Conservation (phyloP, 2,113 vertebrate genomes). For the Proteles cristata region DNA sequence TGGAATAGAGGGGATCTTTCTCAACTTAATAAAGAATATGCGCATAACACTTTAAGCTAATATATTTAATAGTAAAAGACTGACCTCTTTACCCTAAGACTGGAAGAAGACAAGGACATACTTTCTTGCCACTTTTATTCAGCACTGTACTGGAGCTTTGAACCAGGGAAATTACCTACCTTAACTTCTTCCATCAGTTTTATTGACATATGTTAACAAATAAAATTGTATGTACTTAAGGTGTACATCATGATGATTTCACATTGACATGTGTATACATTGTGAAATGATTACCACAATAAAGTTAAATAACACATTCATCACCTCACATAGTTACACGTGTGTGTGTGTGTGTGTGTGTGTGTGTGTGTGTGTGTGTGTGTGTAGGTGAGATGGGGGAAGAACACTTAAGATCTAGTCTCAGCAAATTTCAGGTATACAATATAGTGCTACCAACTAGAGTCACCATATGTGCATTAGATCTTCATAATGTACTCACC, state of each 20-base stretch:
- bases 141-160: background rate
- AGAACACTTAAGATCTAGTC: background rate
- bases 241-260: background rate
- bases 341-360: background rate
- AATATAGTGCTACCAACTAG: background rate
- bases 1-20: background rate
- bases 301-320: background rate
- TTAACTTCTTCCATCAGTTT: background rate
- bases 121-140: background rate
- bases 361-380: background rate
- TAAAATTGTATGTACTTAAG: background rate
- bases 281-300: background rate
- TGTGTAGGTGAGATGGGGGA: background rate
- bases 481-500: background rate
- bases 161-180: background rate
- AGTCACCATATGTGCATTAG: background rate
- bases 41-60: background rate
- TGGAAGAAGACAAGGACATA: background rate
- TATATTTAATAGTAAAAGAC: background rate
- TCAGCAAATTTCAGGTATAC: background rate
- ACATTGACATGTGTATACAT: background rate
- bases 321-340: background rate
- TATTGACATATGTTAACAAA: background rate
- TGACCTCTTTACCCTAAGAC: background rate
- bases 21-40: background rate